These are phyloP conservation scores for Hylomyscus alleni DNA, from an alignment of 2,797 vertebrate genomes.

Conservation along the genomic window DNA sequence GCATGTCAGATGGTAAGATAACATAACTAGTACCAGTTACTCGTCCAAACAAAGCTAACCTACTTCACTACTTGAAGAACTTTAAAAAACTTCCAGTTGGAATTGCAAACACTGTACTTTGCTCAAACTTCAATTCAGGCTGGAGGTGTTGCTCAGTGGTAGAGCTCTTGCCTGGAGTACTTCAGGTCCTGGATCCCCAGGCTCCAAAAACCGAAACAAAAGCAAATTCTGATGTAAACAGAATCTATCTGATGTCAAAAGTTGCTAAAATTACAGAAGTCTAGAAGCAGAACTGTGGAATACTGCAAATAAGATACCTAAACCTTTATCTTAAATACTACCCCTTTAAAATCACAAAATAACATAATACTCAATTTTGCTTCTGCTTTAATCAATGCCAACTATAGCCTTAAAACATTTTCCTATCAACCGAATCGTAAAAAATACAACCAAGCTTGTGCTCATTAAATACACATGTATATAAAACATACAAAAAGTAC, in stretches of 20 bases:
- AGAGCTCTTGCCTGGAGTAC: background rate
- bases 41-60: constrained; percentile 82
- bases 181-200: background rate
- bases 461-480: constrained; percentile 92
- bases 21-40: constrained; percentile 80
- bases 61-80: constrained; percentile 77
- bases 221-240: constrained; percentile 83
- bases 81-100: constrained; percentile 81
- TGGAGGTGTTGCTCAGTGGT: background rate
- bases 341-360: constrained; percentile 86
- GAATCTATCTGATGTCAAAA: constrained; percentile 82
- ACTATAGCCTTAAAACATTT: constrained; percentile 87
- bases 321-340: constrained; percentile 80
- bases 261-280: constrained; percentile 84
- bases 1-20: constrained; percentile 81
- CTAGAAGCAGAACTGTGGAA: constrained; percentile 83
- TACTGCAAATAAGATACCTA: constrained; percentile 80
- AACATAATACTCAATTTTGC: constrained; percentile 83
- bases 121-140: constrained; percentile 78
- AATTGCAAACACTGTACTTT: constrained; percentile 76
- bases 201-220: background rate
- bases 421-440: constrained; percentile 89
- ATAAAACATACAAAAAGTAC: constrained; percentile 93
- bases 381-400: constrained; percentile 85
- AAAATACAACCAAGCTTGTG: constrained; percentile 92